Percentiles rank a stretch among this genome's conserved stretches.
Conservation (phyloP, 2,113 vertebrate genomes). For the Ranitomeya variabilis region DNA sequence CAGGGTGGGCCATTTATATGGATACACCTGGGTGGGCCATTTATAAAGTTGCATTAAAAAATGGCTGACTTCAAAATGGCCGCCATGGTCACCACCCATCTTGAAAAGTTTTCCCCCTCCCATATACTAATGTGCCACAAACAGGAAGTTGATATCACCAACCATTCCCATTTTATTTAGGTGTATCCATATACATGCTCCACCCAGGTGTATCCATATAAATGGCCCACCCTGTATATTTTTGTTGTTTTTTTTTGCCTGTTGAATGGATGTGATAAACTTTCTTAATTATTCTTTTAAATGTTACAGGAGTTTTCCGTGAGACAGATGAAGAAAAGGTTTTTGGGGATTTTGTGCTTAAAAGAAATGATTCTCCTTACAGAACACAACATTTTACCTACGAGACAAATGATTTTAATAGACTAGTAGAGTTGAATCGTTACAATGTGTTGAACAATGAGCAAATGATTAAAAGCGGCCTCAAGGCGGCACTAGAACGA, state of each 20-base stretch:
- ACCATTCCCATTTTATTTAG: too few species aligned
- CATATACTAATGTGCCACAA: too few species aligned
- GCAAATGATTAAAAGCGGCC: conserved; percentile 60
- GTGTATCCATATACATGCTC: too few species aligned
- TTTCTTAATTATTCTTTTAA: background rate
- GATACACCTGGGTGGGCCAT: too few species aligned
- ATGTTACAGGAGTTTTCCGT: conserved; percentile 67
- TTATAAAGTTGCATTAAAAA: too few species aligned
- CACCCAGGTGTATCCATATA: too few species aligned
- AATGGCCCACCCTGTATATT: too few species aligned
- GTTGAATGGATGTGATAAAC: background rate
- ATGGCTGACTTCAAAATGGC: too few species aligned
- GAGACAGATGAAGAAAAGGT: conserved; percentile 71
- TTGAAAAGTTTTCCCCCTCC: too few species aligned
- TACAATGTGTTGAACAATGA: conserved; percentile 76
- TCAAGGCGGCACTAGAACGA: conserved; percentile 67
- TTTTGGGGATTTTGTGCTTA: conserved; percentile 69
- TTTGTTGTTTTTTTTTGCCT: background rate
- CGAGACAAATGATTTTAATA: conserved; percentile 66
- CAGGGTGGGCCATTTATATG: too few species aligned
- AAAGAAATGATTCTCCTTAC: conserved; percentile 71
- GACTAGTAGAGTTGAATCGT: conserved; percentile 69
- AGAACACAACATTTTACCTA: conserved; percentile 75
- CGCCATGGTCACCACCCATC: too few species aligned
- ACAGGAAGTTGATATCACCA: too few species aligned